Base-by-base conservation (phyloP, 2,888 invertebrate species). In the Agriopis marginaria region DNA sequence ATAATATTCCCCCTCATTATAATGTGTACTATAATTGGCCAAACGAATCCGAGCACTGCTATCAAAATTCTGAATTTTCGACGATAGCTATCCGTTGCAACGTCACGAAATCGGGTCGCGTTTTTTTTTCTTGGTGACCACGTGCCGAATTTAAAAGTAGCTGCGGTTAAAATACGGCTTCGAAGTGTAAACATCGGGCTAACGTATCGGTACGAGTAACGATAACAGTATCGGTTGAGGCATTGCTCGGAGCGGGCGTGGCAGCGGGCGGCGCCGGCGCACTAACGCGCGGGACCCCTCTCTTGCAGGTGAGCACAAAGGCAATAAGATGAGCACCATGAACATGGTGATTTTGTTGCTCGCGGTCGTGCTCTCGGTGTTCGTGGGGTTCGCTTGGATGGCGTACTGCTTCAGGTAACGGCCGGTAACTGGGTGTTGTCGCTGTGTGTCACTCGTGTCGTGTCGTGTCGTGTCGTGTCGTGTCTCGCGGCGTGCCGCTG, bases 331-430 rank as follows among this genome's bases (percentile, higher is more conserved):
- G 96, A 97, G 97, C 96, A 98, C 98, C 89, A 95, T 97, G 94
- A 95, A 96, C 92, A 97, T 98, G 97, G 98, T 98, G 95, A 95
- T 98, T 95, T 97, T 98, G 95, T 96, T 98, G 96, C 97, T 98
- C 93, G 96, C 96, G 93, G 97, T 97, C 95, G 98, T 98, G 95
- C 98, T 97, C 93, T 96, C 96, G 93, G 98, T 98, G 96, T 98
- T 98, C 97, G 96, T 98, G 96, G 97, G 97, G 96, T 98, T 98
- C 96, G 97, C 98, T 95, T 96, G 97, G 95, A 96, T 97, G 96
- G 98, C 98, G 94, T 97, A 97, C 96, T 98, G 98, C 96, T 98
- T 98, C 98, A 98, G 98, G 98, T 98, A 94, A 91, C 93, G 85
- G 82, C 87, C 88, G 89, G 91, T 91, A 91, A 88, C 88, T 92